phyloP scores from a whole-genome alignment of 2,797 vertebrate genomes.

The Melanotaenia nigrans region DNA sequence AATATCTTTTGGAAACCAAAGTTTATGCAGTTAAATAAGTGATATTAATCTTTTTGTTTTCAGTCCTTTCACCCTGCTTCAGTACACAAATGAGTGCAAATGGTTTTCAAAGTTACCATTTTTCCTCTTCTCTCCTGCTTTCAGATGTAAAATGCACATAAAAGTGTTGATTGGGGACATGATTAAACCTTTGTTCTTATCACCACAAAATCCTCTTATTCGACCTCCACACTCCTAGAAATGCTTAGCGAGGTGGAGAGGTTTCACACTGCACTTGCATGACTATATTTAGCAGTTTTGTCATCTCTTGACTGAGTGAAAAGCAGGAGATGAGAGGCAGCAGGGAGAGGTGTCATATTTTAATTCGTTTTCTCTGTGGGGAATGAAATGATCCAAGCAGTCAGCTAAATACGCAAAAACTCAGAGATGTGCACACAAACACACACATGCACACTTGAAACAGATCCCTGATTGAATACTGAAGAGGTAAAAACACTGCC shows the following conservation, averaged over 20 bases:
- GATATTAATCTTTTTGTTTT: background rate
- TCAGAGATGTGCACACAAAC: slow-evolving; percentile 13
- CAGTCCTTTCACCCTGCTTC: background rate
- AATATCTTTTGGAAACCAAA: background rate
- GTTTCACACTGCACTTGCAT: slow-evolving; percentile 52
- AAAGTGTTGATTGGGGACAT: slow-evolving; percentile 1
- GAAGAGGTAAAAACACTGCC: slow-evolving; percentile 42
- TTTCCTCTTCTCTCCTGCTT: background rate
- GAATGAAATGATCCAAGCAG: slow-evolving; percentile 53
- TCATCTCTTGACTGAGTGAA: slow-evolving; percentile 59
- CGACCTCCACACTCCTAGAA: slow-evolving; percentile 22
- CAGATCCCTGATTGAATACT: slow-evolving; percentile 34
- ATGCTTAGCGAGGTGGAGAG: slow-evolving; percentile 51
- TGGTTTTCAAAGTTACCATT: too few species aligned
- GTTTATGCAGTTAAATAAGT: rapidly evolving
- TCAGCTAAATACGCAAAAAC: slow-evolving; percentile 34
- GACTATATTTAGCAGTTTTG: slow-evolving; percentile 70
- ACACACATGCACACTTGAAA: background rate
- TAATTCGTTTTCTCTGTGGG: slow-evolving; percentile 75
- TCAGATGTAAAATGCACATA: slow-evolving; percentile 1
- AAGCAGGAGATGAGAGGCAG: slow-evolving; percentile 66
- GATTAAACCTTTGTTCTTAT: slow-evolving; percentile 36
- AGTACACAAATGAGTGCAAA: background rate
- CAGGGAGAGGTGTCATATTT: slow-evolving; percentile 71
- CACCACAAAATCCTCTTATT: slow-evolving; percentile 19